Conservation (phyloP, 2,888 invertebrate genomes). For the Blastobasis lacticolella region DNA sequence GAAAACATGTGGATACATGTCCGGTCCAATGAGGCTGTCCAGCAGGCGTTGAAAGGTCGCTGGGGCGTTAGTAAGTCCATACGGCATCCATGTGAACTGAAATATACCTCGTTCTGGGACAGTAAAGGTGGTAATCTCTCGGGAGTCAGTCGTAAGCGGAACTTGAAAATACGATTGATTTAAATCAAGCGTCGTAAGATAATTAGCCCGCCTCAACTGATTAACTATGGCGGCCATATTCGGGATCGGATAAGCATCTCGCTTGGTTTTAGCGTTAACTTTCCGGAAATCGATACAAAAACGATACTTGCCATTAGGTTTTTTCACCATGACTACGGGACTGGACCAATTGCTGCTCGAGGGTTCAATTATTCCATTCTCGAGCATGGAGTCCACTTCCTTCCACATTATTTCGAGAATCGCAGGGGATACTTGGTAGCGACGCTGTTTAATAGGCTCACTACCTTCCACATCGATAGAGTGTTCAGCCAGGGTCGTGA, state of each 20-base stretch:
- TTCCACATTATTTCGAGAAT: conserved; percentile 10
- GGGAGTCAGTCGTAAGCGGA: neutral
- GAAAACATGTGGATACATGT: neutral
- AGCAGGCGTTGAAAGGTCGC: neutral
- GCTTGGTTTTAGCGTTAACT: conserved; percentile 15
- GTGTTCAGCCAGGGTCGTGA: conserved; percentile 11
- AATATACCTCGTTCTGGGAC: conserved; percentile 2
- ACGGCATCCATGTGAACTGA: neutral
- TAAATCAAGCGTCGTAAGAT: conserved; percentile 4
- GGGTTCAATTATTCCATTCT: conserved; percentile 32
- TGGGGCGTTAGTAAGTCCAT: neutral
- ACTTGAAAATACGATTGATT: conserved; percentile 6
- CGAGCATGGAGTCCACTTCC: conserved; percentile 27
- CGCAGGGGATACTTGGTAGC: conserved; percentile 13
- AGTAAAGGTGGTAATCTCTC: conserved; percentile 7
- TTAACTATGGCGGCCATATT: conserved; percentile 27
- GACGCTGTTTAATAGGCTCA: conserved; percentile 13
- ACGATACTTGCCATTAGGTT: conserved; percentile 23
- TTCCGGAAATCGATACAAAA: conserved; percentile 34
- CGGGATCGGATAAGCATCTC: conserved; percentile 34
- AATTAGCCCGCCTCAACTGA: neutral
- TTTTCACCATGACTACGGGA: conserved; percentile 33
- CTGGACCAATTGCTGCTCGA: conserved; percentile 36
- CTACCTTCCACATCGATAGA: conserved; percentile 25
- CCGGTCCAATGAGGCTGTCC: neutral